phyloP scores from a whole-genome alignment of 1,140 invertebrate species.

The Phortica variegata region DNA sequence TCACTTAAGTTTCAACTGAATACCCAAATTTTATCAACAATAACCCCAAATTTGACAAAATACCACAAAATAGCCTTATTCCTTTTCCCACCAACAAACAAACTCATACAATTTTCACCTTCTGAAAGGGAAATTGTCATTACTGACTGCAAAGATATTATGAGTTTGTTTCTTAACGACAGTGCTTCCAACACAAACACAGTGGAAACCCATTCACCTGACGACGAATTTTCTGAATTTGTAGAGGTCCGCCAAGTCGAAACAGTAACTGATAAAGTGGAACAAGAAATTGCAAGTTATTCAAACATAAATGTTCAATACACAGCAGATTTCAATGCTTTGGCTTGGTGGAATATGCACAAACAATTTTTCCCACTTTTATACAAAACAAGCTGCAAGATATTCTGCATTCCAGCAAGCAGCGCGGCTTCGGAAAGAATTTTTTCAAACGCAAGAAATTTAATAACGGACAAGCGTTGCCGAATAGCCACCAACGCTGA shows the following conservation, averaged over 20 bases:
- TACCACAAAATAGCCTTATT: slow-evolving; percentile 15
- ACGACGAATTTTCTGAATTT: not conserved
- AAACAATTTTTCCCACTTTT: slow-evolving; percentile 1
- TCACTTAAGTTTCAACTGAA: slow-evolving; percentile 2
- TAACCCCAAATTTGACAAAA: slow-evolving; percentile 5
- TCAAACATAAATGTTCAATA: not conserved
- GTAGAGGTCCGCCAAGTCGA: not conserved
- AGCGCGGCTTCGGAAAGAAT: too few relatives aligned
- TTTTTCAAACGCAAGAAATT: too few relatives aligned
- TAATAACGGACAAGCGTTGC: too few relatives aligned
- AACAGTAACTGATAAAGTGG: not conserved
- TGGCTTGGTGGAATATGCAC: slow-evolving; percentile 2
- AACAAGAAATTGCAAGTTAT: slow-evolving; percentile 5
- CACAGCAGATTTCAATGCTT: not conserved
- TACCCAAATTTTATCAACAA: not conserved
- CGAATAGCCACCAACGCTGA: too few relatives aligned
- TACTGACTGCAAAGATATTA: too few relatives aligned
- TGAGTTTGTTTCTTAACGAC: too few relatives aligned
- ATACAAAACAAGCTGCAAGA: too few relatives aligned
- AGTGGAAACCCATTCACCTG: too few relatives aligned
- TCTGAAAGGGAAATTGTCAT: too few relatives aligned
- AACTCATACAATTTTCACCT: slow-evolving; percentile 8
- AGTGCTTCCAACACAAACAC: too few relatives aligned
- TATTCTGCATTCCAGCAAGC: too few relatives aligned
- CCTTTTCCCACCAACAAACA: slow-evolving; percentile 11